Evolutionary conservation across 2,888 invertebrate species (phyloP).

Genomic region (Acanthosepion pharaonis): DNA sequence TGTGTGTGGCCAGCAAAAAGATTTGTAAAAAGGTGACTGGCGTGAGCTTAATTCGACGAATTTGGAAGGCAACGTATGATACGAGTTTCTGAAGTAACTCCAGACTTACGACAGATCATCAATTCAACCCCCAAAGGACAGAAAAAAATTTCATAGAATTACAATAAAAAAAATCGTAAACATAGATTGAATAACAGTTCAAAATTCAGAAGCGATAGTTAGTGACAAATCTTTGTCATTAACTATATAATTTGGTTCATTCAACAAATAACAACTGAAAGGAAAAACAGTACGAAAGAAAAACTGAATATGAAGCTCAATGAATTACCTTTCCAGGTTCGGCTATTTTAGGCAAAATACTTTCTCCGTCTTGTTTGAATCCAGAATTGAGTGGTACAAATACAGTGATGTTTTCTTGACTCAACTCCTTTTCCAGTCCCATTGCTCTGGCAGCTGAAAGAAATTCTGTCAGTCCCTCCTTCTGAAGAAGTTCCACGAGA

Average conservation of each 20-base stretch:
- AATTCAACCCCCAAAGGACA: too few species aligned
- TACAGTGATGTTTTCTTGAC: conserved; percentile 70
- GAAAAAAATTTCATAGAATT: too few species aligned
- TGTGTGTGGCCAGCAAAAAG: too few species aligned
- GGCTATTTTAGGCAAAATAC: neutral
- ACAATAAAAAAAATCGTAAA: too few species aligned
- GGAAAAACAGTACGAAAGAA: neutral
- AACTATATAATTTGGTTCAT: neutral
- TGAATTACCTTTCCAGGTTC: neutral
- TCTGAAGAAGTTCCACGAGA: conserved; percentile 77
- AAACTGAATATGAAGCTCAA: neutral
- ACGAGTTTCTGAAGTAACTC: too few species aligned
- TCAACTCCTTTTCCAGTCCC: conserved; percentile 77
- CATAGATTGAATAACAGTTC: too few species aligned
- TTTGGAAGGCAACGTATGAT: too few species aligned
- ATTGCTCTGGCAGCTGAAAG: conserved; percentile 74
- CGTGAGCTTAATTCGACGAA: too few species aligned
- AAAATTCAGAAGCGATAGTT: too few species aligned
- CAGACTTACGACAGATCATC: too few species aligned
- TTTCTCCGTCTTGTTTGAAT: conserved; percentile 57
- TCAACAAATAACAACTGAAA: neutral
- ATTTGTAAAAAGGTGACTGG: too few species aligned
- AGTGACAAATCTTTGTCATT: too few species aligned
- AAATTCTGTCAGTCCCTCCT: conserved; percentile 79
- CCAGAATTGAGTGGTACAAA: conserved; percentile 65